Base-by-base conservation (phyloP, 2,888 invertebrate species). In the Pristionchus japonicus region DNA sequence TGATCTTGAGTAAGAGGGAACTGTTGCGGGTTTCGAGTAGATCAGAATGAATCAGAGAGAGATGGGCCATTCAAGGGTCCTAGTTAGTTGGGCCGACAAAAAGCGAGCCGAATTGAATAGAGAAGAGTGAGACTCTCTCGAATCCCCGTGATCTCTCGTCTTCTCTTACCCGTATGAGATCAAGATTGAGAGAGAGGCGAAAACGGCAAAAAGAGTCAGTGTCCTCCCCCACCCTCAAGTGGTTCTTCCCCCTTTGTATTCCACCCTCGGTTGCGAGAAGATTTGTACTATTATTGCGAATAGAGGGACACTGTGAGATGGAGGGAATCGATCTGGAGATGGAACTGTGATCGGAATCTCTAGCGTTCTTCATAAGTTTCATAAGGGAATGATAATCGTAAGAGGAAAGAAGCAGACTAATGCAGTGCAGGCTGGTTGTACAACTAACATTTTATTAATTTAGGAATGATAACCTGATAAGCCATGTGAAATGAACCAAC, bases 21-120 rank as follows among this genome's bases (percentile, higher is more conserved):
- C 34, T 13, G 77, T 77, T 77, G 77, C 77, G 77, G 77, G 77
- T 40, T 40, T 77, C 77, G 77, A 77, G n/a, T 77, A n/a, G 27
- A 47, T 77, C 77, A 43, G 43, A 37, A 20, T 70, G 70, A 77
- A 47, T 47, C 43, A 77, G 4, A 43, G 27, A 9, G 64, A 11
- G 43, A 43, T n/a, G 34, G 70, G 37, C 70, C 17, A 77, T 77
- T 77, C 43, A 77, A 77, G 77, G 77, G 77, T 74, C 77, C 43
- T 47, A 77, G 77, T 77, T 77, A 77, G 77, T 74, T 40, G 43
- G n/a, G 77, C n/a, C 77, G 77, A 77, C 77, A 77, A 77, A 77
- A 77, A 77, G 77, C 43, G 77, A 27, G n/a, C 43, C 77, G n/a
- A 43, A 7, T 27, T 77, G 77, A 77, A 77, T 47, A 15, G 43